Percentiles rank a stretch among this genome's conserved stretches.
These are phyloP conservation scores for Brachionus calyciflorus DNA, from an alignment of 1,140 invertebrate genomes.

Conservation along the genomic window DNA sequence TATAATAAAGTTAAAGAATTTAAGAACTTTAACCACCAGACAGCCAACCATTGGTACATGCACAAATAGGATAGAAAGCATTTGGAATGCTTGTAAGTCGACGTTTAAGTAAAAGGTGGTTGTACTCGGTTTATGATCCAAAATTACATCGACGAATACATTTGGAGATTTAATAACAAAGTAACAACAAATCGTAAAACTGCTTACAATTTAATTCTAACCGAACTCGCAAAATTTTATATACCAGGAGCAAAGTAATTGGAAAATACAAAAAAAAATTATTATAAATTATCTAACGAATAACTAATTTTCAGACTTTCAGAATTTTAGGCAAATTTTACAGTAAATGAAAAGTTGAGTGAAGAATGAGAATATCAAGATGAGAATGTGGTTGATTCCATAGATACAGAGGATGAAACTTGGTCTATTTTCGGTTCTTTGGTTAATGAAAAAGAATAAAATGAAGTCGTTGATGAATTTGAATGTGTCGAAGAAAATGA, in stretches of 20 bases:
- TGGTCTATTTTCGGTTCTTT: too few relatives aligned
- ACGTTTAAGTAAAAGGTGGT: too few relatives aligned
- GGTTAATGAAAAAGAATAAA: too few relatives aligned
- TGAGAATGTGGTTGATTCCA: not conserved
- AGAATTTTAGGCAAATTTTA: slow-evolving; percentile 10
- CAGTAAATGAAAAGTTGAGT: not conserved
- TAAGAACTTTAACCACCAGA: too few relatives aligned
- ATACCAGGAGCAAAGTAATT: not conserved
- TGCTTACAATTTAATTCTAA: not conserved
- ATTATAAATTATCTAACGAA: not conserved
- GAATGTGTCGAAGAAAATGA: too few relatives aligned
- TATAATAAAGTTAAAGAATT: too few relatives aligned
- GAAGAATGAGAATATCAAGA: not conserved
- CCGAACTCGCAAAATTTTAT: not conserved
- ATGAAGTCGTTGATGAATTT: too few relatives aligned
- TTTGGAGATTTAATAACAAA: not conserved
- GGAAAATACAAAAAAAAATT: not conserved
- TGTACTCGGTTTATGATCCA: not conserved
- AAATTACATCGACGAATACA: not conserved
- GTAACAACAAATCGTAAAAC: not conserved
- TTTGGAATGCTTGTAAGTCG: too few relatives aligned
- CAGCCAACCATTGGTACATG: too few relatives aligned
- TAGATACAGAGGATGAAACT: too few relatives aligned
- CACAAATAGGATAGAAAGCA: too few relatives aligned
- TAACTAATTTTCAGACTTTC: not conserved